A percentile compares a stretch with the other conserved stretches of the same genome.
Conservation (phyloP, 2,888 invertebrate species). For the Glyphotaelius pellucidus region DNA sequence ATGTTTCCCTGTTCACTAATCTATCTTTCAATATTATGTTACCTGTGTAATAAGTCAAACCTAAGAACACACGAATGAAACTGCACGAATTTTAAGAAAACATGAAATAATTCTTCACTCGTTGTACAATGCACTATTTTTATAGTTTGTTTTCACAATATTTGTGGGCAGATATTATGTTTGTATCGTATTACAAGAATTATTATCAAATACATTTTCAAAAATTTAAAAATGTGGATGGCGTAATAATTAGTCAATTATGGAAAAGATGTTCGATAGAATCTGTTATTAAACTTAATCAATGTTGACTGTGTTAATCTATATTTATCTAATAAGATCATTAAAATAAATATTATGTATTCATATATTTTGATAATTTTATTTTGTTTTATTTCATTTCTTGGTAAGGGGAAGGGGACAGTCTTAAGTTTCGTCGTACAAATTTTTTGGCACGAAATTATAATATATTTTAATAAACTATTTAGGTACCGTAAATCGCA, state of each 20-base stretch:
- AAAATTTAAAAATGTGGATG: neutral
- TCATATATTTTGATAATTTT: neutral
- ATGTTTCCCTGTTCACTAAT: neutral
- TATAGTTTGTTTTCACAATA: neutral
- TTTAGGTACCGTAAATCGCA: neutral
- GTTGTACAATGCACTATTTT: neutral
- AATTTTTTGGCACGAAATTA: neutral
- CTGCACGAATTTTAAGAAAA: neutral
- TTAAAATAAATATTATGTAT: neutral
- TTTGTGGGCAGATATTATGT: neutral
- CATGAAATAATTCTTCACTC: neutral
- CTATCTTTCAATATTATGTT: neutral
- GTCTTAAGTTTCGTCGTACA: neutral
- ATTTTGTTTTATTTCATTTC: neutral
- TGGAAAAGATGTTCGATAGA: neutral
- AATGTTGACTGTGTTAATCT: neutral
- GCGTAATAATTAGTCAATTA: neutral
- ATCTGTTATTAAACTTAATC: slow-evolving; percentile 2
- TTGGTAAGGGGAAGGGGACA: neutral
- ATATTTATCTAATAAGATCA: neutral
- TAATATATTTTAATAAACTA: neutral
- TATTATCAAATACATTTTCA: neutral
- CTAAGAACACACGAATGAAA: no score
- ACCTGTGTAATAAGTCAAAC: no score
- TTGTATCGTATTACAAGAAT: neutral